A percentile compares a stretch with the other conserved stretches of the same genome.
phyloP scores from a whole-genome alignment of 2,888 invertebrate species.

The Hirudinaria manillensis region DNA sequence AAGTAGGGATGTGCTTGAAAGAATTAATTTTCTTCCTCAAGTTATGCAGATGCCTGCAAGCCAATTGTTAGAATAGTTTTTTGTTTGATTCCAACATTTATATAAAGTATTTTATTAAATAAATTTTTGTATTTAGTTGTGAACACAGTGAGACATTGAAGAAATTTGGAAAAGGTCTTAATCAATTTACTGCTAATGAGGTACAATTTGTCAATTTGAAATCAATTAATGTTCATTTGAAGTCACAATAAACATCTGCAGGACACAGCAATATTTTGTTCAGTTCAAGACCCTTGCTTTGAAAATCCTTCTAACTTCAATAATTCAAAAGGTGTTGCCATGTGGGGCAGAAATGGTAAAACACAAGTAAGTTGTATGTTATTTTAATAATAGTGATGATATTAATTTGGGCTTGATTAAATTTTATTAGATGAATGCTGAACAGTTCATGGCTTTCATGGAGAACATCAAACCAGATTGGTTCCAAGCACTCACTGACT shows the following conservation, averaged over 20 bases:
- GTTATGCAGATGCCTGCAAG: conserved; percentile 13
- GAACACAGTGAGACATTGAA: neutral
- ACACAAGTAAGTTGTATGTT: neutral
- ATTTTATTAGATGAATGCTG: neutral
- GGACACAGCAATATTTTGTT: conserved; percentile 5
- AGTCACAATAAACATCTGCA: neutral
- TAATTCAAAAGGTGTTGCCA: neutral
- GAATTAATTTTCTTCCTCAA: conserved; percentile 2
- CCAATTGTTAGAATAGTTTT: conserved; percentile 11
- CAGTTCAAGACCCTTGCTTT: neutral
- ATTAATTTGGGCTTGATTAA: neutral
- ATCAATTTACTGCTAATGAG: conserved; percentile 5
- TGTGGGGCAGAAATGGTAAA: conserved; percentile 6
- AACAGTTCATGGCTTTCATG: conserved; percentile 13
- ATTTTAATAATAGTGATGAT: too few relatives aligned
- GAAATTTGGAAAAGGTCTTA: neutral
- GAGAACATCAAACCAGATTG: conserved; percentile 6
- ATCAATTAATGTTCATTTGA: neutral
- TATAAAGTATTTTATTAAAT: too few relatives aligned
- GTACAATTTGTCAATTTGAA: neutral
- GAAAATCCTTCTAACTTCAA: neutral
- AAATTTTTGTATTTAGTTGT: neutral
- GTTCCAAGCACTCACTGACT: conserved; percentile 18
- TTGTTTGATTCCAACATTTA: neutral
- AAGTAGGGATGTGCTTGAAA: conserved; percentile 10